These are phyloP conservation scores for Paguma larvata DNA, from an alignment of 2,797 vertebrate genomes.

Conservation along the genomic window DNA sequence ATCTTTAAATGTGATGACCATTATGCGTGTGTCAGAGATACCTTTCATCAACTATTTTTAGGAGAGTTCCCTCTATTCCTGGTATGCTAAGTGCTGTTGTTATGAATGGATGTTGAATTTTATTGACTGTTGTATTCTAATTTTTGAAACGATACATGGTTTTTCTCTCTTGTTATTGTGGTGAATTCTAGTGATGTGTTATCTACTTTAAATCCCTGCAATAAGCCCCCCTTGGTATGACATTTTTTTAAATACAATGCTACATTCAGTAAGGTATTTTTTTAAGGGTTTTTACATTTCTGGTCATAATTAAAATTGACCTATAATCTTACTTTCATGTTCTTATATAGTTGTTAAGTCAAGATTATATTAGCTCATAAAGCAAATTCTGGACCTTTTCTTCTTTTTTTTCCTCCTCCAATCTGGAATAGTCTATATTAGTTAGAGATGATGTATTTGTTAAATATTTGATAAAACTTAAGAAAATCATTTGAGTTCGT, in stretches of 20 bases:
- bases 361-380: neutral
- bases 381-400: neutral
- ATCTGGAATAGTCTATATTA: neutral
- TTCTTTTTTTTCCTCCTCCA: neutral
- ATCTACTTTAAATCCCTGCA: neutral
- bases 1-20: neutral
- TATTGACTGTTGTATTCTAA: constrained; percentile 5
- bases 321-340: neutral
- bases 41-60: constrained; percentile 15
- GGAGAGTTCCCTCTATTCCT: neutral
- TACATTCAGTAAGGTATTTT: neutral
- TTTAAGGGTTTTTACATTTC: neutral
- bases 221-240: neutral
- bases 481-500: neutral
- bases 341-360: neutral
- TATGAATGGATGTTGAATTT: neutral
- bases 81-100: neutral
- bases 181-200: neutral
- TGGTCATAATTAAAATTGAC: constrained; percentile 22
- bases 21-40: neutral
- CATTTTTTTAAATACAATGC: neutral
- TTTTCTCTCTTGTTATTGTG: constrained; percentile 12
- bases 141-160: constrained; percentile 5
- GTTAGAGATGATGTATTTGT: neutral
- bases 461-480: neutral